Base-by-base conservation (phyloP, 1,140 invertebrate species). In the Drosophila albomicans region DNA sequence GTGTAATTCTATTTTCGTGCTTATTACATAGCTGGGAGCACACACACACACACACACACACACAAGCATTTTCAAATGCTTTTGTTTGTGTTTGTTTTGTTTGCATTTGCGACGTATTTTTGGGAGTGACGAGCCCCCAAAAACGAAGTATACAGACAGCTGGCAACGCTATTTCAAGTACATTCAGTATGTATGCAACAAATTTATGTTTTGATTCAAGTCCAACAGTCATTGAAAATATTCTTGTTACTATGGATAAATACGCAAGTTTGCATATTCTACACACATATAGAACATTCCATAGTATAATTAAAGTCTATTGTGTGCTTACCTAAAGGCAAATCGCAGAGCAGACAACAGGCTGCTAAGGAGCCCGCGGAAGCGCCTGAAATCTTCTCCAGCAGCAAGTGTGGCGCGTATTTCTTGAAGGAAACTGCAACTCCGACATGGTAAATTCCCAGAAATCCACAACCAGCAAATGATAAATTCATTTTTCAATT, bases 361-460 rank as follows among this genome's bases (percentile, higher is more conserved):
- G 98, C 98, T 48, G 98, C 98, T 62, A 99, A 95, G 10, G 98
- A 97, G 15, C 99, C 99, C 75, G 98, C 98, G 7, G 98, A 99
- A 32, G 99, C 98, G 51, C 99, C 99, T 68, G 97, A 97, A 90
- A 99, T 98, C 93, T 98, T 98, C 78, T 98, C 96, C 78, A 98
- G 93, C 6, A 98, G 93, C 64, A 99, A 94, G 93, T 99, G 97
- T 11, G 99, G 98, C 4, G 98, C 98, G 94, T 99, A 99, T 93
- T 99, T 98, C 82, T 97, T 96, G 82, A 99, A 96, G 94, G 98
- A 99, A 63, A 97, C 97, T 11, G 98, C 97, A 38, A 99, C 99
- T 74, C 99, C 99, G 75, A 99, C 97, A 94, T 99, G 99, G 93
- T 99, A 99, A 91, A 99, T 99, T 73, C 99, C 99, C 61, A 99